Evolutionary conservation across 2,888 invertebrate genomes (phyloP).

Genomic region (Aspidiotus rigidus): DNA sequence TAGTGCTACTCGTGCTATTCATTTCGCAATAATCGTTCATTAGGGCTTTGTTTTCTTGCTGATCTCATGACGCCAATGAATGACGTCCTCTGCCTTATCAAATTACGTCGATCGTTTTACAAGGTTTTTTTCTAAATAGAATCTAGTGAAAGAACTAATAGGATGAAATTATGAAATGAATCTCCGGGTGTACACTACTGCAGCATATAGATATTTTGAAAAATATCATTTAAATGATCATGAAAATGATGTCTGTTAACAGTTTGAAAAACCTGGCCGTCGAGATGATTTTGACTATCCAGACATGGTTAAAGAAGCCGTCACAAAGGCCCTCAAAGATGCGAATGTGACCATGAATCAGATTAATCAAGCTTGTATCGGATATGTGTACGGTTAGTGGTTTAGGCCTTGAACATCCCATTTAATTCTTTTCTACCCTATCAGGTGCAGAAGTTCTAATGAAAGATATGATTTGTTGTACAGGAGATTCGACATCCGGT

Average conservation of each 20-base stretch:
- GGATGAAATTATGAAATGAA: too few relatives aligned
- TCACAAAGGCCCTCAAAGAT: conserved; percentile 76
- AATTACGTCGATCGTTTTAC: too few relatives aligned
- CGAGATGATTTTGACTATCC: conserved; percentile 81
- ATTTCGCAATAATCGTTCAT: background rate
- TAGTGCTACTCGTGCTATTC: background rate
- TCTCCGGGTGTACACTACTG: too few relatives aligned
- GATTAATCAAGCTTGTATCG: conserved; percentile 81
- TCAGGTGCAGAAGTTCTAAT: too few relatives aligned
- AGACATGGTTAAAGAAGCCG: conserved; percentile 87
- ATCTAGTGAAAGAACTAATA: too few relatives aligned
- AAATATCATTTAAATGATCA: background rate
- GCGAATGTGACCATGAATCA: conserved; percentile 64
- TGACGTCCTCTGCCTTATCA: too few relatives aligned
- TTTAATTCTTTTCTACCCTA: too few relatives aligned
- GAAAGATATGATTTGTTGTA: background rate
- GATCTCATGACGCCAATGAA: too few relatives aligned
- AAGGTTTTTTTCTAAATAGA: too few relatives aligned
- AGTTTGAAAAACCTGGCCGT: conserved; percentile 88
- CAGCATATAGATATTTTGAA: background rate
- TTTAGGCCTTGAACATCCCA: too few relatives aligned
- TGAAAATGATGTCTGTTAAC: conserved; percentile 5
- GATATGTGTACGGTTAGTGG: conserved; percentile 72
- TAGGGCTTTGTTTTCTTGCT: too few relatives aligned
- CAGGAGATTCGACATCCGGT: conserved; percentile 86